Evolutionary conservation across 1,140 invertebrate genomes (phyloP).

Genomic region (Ericerus pela): DNA sequence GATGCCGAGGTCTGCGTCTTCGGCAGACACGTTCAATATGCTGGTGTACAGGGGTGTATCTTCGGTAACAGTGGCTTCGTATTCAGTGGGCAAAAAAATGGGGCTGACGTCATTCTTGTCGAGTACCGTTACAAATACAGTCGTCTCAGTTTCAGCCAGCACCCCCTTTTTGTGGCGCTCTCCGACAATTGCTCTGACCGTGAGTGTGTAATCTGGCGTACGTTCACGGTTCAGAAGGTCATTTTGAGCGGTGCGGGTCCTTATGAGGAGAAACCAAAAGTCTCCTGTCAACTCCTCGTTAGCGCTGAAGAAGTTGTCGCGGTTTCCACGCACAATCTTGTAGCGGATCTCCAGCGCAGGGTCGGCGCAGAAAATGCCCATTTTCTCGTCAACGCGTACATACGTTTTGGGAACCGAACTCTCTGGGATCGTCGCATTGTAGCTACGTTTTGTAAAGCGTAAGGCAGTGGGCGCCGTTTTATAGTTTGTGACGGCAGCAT

Average conservation of each 20-base stretch:
- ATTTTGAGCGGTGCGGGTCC: slow-evolving; percentile 68
- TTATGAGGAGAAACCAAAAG: slow-evolving; percentile 79
- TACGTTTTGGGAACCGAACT: slow-evolving; percentile 79
- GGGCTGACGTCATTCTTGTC: slow-evolving; percentile 88
- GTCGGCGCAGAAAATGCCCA: slow-evolving; percentile 47
- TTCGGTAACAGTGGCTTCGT: slow-evolving; percentile 74
- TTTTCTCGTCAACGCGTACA: slow-evolving; percentile 44
- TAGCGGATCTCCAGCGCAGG: slow-evolving; percentile 51
- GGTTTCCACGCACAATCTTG: slow-evolving; percentile 69
- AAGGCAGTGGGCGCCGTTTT: slow-evolving; percentile 26
- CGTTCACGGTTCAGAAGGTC: slow-evolving; percentile 82
- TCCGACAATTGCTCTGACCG: slow-evolving; percentile 56
- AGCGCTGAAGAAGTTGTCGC: slow-evolving; percentile 81
- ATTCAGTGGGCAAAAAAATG: slow-evolving; percentile 72
- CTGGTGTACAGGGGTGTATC: slow-evolving; percentile 70
- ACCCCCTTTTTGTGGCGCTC: slow-evolving; percentile 26
- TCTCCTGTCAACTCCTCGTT: slow-evolving; percentile 75
- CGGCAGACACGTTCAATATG: slow-evolving; percentile 61
- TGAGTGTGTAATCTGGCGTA: slow-evolving; percentile 63
- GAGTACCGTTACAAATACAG: slow-evolving; percentile 60
- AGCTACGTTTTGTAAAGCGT: slow-evolving; percentile 53
- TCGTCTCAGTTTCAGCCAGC: slow-evolving; percentile 53
- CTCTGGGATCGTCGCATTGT: slow-evolving; percentile 84
- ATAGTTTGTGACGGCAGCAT: too few relatives aligned
- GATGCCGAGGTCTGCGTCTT: slow-evolving; percentile 83